Conservation (phyloP, 2,113 vertebrate genomes). For the Onychostruthus taczanowskii region DNA sequence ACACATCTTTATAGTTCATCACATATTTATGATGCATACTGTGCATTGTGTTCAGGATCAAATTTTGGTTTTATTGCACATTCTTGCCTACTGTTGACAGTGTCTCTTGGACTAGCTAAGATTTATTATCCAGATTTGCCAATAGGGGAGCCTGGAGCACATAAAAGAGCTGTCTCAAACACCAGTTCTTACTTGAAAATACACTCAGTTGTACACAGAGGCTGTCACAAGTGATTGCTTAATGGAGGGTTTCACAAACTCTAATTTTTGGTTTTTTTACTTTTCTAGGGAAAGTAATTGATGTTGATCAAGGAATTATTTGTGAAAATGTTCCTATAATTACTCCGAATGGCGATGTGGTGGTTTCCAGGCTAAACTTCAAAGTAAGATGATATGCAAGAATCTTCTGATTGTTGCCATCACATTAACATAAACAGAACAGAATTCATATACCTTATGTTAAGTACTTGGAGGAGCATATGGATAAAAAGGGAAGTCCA, state of each 20-base stretch:
- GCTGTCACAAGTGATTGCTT: background rate
- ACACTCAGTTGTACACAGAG: background rate
- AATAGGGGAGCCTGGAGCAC: background rate
- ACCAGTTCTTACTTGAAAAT: background rate
- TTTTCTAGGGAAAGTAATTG: slow-evolving; percentile 88
- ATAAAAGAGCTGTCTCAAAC: background rate
- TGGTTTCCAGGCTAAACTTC: slow-evolving; percentile 92
- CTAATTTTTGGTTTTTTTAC: background rate
- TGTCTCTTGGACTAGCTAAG: background rate
- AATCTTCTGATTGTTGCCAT: slow-evolving; percentile 76
- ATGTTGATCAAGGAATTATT: slow-evolving; percentile 95
- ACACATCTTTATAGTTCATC: background rate
- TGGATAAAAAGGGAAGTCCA: slow-evolving; percentile 74
- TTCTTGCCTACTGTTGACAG: background rate
- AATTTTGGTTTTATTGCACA: background rate
- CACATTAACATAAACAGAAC: slow-evolving; percentile 71
- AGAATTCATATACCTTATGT: slow-evolving; percentile 72
- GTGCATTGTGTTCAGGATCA: background rate
- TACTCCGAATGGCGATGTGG: slow-evolving; percentile 96
- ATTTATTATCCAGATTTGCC: background rate
- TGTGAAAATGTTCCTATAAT: slow-evolving; percentile 97
- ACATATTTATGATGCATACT: background rate
- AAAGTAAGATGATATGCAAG: slow-evolving; percentile 85
- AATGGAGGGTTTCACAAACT: background rate
- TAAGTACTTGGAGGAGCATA: slow-evolving; percentile 73